Percentiles rank a stretch among this genome's conserved stretches.
Evolutionary conservation across 2,113 vertebrate species (phyloP).

Genomic region (Sapajus apella): DNA sequence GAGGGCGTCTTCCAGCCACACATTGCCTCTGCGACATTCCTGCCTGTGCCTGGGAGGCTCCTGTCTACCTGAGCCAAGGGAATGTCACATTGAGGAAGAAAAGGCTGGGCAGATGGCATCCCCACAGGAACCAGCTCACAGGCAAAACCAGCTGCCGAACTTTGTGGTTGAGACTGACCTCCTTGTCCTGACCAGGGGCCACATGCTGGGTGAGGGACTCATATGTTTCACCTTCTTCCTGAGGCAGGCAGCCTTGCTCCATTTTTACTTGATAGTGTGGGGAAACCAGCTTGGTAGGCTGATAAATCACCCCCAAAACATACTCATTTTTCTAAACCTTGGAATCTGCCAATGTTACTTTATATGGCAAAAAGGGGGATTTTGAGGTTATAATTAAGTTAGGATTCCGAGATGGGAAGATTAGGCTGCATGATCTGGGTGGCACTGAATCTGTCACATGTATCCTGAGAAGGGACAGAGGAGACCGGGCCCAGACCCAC

Average conservation of each 20-base stretch:
- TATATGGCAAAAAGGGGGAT: not conserved
- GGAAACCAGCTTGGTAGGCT: not conserved
- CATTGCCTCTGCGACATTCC: not conserved
- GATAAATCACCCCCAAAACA: not conserved
- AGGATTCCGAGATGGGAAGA: not conserved
- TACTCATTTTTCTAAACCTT: not conserved
- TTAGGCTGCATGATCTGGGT: not conserved
- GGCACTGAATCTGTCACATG: not conserved
- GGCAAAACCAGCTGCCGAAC: not conserved
- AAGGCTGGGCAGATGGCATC: not conserved
- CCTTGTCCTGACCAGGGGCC: not conserved
- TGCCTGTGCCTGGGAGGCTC: not conserved
- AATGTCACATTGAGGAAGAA: not conserved
- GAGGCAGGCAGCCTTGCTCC: not conserved
- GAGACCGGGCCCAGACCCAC: not conserved
- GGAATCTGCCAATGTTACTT: not conserved
- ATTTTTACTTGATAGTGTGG: not conserved
- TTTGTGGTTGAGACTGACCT: not conserved
- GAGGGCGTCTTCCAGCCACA: accelerated
- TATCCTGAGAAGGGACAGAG: not conserved
- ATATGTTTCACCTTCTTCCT: not conserved
- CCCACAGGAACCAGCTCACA: not conserved
- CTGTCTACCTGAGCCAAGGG: not conserved
- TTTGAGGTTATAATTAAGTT: not conserved
- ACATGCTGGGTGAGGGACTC: not conserved